Evolutionary conservation across 2,113 vertebrate species (phyloP), one percentile per base, ranked within the genome.

Genomic region (Esox niger): DNA sequence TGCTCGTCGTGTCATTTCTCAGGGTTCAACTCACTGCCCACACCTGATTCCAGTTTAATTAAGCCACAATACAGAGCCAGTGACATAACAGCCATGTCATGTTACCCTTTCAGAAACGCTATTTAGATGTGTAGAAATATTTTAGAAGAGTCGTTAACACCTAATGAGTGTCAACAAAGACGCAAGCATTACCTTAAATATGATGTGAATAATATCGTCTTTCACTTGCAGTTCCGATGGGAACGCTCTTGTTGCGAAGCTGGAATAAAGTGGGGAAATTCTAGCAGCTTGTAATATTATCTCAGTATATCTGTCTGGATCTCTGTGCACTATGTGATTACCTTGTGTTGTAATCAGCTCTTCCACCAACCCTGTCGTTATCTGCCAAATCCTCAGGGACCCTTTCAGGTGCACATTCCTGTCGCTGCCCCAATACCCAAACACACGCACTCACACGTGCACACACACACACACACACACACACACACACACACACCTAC

Each of bases 211-310:
- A 13, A 70, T 60, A 69, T 23, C 43, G 67, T 68, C 52, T 66
- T 68, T 58, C 52, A 38, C 9, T 27, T 59, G 27, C 20, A 46
- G 62, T 64, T 61, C 31, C 58, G 71, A 54, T 59, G 67, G 54
- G 58, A 63, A 55, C 26, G 61, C 74, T 66, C 67, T 71, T n/a
- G 62, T 71, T 63, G 64, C 67, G 31, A 76, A 74, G 72, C 67
- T n/a, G 56, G 38, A 62, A 43, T 43, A 75, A 74, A 69, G 76
- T 79, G 74, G 60, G 74, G 26, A 73, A 83, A 85, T 88, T 82
- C 74, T 82, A 77, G 83, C 78, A 77, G 72, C 71, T 15, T 68
- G 82, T 52, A 79, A 87, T 67, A 49, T 2, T 25, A 87, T 79
- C 73, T 71, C 73, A 64, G 52, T 68, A 72, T 8, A 46, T 46